Percentiles rank a stretch among this genome's conserved stretches.
Evolutionary conservation across 2,888 invertebrate genomes (phyloP).

Genomic region (Xestia xanthographa): DNA sequence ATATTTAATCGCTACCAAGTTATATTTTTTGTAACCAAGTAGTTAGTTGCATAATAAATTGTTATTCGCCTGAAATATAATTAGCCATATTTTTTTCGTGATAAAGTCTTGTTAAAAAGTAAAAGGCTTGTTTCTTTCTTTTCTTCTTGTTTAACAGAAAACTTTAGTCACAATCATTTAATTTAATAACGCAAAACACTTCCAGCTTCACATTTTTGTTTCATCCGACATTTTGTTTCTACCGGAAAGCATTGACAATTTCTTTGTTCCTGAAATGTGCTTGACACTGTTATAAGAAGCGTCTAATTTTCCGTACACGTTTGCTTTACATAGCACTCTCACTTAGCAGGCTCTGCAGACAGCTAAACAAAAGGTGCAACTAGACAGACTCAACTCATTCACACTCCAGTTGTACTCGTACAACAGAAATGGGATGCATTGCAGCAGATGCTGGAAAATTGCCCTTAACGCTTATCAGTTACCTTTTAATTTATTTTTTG

Average conservation of each 20-base stretch:
- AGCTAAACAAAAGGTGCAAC: slow-evolving; percentile 22
- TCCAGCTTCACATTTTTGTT: neutral
- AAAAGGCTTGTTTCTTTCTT: no score
- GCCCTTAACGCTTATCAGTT: neutral
- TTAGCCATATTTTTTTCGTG: no score
- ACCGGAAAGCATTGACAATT: neutral
- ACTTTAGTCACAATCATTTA: neutral
- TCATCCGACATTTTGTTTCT: neutral
- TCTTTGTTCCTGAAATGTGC: neutral
- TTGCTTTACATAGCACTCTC: slow-evolving; percentile 14
- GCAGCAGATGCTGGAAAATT: slow-evolving; percentile 22
- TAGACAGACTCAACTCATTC: slow-evolving; percentile 10
- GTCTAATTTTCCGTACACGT: neutral
- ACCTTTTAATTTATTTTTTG: neutral
- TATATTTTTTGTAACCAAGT: no score
- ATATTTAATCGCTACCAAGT: no score
- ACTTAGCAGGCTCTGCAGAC: neutral
- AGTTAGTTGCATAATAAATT: no score
- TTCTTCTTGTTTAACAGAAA: neutral
- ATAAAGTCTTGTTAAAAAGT: no score
- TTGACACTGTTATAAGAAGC: neutral
- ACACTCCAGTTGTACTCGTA: slow-evolving; percentile 19
- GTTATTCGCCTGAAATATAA: no score
- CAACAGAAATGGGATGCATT: slow-evolving; percentile 2
- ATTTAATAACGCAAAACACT: neutral